Base-by-base conservation (phyloP, 2,888 invertebrate genomes). In the Lasioglossum figueresi region DNA sequence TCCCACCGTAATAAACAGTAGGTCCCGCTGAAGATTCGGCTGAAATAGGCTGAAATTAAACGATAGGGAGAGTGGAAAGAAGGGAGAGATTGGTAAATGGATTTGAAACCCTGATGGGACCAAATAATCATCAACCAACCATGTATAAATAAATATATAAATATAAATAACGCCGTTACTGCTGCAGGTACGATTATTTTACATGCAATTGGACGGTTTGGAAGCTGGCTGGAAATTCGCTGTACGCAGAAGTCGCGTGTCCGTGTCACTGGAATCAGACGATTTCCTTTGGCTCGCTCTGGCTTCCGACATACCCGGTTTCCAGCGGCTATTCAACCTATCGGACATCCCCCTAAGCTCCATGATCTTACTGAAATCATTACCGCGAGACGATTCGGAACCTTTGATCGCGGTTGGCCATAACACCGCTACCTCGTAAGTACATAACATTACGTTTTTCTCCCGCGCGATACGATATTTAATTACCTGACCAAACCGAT, bases 131-230 rank as follows among this genome's bases (percentile, higher is more conserved):
- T n/a, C n/a, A n/a, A n/a, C n/a, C n/a, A n/a, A n/a, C n/a, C n/a
- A n/a, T n/a, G n/a, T n/a, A n/a, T n/a, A n/a, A n/a, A n/a, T n/a
- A n/a, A n/a, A n/a, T 31, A 31, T 31, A 31, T 31, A 31, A 31
- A 31, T 31, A 2, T 31, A 31, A 31, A 1, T 31, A 14, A 31
- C 34, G 2, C 6, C n/a, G 37, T 68, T 68, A 23, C 8, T 76
- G 68, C 86, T 92, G 27, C 92, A 97, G 97, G 97, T 98, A 74
- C 96, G 96, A 76, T 94, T 98, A 77, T 97, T 97, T 92, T 97
- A 98, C 93, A 96, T 96, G 37, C 98, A 98, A 95, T 95, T 98
- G 84, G 96, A 97, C 92, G 98, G 98, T 1, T 95, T 98, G 78
- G 96, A 96, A 91, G 97, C 96, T 78, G 98, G 98, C 6, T 98